phyloP scores from a whole-genome alignment of 2,113 vertebrate genomes.

The Prunella himalayana region DNA sequence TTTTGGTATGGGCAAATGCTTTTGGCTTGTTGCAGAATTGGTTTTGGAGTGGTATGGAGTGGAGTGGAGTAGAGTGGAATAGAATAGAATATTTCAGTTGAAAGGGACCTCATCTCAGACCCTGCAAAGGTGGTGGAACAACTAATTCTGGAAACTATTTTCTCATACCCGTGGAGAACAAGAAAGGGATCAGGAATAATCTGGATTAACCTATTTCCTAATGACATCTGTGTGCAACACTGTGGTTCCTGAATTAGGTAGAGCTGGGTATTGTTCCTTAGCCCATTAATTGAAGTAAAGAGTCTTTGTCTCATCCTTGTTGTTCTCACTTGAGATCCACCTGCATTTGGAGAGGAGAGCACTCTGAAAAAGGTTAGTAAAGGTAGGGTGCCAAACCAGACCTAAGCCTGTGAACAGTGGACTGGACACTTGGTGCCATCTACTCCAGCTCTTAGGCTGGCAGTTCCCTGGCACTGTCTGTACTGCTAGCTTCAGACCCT shows the following conservation, averaged over 20 bases:
- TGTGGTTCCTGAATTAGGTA: not conserved
- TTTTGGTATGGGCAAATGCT: not conserved
- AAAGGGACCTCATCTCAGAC: not conserved
- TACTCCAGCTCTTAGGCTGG: not conserved
- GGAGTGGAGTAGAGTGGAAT: not conserved
- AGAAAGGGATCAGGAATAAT: not conserved
- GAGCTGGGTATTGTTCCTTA: not conserved
- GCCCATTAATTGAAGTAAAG: not conserved
- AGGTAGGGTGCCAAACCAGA: not conserved
- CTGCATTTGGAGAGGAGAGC: not conserved
- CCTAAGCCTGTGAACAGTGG: not conserved
- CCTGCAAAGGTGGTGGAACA: not conserved
- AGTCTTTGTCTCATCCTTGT: not conserved
- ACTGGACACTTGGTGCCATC: not conserved
- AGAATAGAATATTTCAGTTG: not conserved
- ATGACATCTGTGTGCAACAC: not conserved
- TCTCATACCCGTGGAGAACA: not conserved
- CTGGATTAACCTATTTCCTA: not conserved
- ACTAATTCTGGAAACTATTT: not conserved
- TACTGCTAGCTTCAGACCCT: not conserved
- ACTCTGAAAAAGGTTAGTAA: not conserved
- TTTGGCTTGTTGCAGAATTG: not conserved
- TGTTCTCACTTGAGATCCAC: not conserved
- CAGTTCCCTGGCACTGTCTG: not conserved
- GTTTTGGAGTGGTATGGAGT: not conserved